These are phyloP conservation scores for Agriotes lineatus DNA, from an alignment of 2,888 invertebrate genomes.

Conservation along the genomic window DNA sequence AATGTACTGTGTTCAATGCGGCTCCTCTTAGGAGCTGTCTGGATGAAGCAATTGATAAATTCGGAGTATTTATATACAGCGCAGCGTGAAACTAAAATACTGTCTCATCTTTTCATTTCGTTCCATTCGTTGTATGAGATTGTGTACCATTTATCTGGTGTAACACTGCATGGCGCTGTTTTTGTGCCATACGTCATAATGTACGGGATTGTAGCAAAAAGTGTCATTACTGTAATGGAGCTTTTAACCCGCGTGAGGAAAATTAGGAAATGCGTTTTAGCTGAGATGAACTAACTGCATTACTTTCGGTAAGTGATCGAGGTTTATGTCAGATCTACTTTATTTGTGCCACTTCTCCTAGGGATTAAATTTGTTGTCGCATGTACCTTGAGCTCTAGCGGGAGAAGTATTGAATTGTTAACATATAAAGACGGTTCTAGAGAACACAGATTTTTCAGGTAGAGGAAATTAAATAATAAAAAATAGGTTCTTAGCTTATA, in stretches of 20 bases:
- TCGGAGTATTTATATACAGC: slow-evolving; percentile 6
- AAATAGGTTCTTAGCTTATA: too few species aligned
- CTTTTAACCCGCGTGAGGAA: slow-evolving; percentile 26
- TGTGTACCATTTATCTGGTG: slow-evolving; percentile 22
- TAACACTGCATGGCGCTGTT: slow-evolving; percentile 5
- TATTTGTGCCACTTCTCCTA: too few species aligned
- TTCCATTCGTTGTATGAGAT: slow-evolving; percentile 10
- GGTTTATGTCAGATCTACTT: not conserved
- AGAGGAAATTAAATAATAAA: too few species aligned
- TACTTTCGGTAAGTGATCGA: not conserved
- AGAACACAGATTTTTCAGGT: too few species aligned
- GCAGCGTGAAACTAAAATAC: slow-evolving; percentile 21
- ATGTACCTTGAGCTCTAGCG: too few species aligned
- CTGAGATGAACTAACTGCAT: not conserved
- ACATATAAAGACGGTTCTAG: too few species aligned
- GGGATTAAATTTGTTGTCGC: too few species aligned
- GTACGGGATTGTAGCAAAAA: slow-evolving; percentile 31
- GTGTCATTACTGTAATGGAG: slow-evolving; percentile 35
- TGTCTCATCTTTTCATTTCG: slow-evolving; percentile 19
- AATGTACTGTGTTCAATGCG: not conserved
- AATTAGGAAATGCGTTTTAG: slow-evolving; percentile 15
- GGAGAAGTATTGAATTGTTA: too few species aligned
- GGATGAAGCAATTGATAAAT: slow-evolving; percentile 12
- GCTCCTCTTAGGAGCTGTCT: slow-evolving; percentile 3
- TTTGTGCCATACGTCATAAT: slow-evolving; percentile 31